A percentile compares a stretch with the other conserved stretches of the same genome.
Conservation (phyloP, 1,140 invertebrate species). For the Teleogryllus occipitalis region DNA sequence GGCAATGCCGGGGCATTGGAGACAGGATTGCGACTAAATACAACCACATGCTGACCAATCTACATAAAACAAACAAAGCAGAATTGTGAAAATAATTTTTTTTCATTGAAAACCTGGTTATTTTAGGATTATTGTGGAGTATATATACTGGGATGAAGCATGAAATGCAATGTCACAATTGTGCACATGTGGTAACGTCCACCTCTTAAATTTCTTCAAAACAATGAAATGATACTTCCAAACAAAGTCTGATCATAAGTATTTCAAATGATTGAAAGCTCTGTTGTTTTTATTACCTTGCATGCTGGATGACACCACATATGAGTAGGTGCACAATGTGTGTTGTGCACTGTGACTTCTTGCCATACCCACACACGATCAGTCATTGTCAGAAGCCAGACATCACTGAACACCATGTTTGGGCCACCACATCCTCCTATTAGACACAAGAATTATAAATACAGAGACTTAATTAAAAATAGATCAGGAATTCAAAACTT, state of each 20-base stretch:
- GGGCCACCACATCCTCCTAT: conserved; percentile 60
- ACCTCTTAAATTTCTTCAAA: no score
- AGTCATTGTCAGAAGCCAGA: conserved; percentile 56
- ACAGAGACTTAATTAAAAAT: not conserved
- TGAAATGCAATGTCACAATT: no score
- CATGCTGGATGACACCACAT: conserved; percentile 91
- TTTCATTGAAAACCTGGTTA: no score
- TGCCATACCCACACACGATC: conserved; percentile 65
- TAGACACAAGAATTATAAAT: not conserved
- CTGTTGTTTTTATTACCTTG: conserved; percentile 44
- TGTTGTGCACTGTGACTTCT: conserved; percentile 62
- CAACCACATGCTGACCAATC: conserved; percentile 41
- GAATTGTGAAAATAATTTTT: no score
- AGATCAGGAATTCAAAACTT: not conserved
- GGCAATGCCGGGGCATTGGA: conserved; percentile 17
- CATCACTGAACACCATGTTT: conserved; percentile 59
- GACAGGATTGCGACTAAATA: conserved; percentile 35
- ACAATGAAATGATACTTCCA: no score
- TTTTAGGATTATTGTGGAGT: no score
- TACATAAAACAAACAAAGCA: conserved; percentile 20
- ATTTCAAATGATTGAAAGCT: no score
- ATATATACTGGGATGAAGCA: no score
- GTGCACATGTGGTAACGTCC: no score
- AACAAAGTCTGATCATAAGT: no score
- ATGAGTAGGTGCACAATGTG: conserved; percentile 69